A percentile compares a stretch with the other conserved stretches of the same genome.
phyloP scores from a whole-genome alignment of 2,113 vertebrate species.

The Malurus cyaneus region DNA sequence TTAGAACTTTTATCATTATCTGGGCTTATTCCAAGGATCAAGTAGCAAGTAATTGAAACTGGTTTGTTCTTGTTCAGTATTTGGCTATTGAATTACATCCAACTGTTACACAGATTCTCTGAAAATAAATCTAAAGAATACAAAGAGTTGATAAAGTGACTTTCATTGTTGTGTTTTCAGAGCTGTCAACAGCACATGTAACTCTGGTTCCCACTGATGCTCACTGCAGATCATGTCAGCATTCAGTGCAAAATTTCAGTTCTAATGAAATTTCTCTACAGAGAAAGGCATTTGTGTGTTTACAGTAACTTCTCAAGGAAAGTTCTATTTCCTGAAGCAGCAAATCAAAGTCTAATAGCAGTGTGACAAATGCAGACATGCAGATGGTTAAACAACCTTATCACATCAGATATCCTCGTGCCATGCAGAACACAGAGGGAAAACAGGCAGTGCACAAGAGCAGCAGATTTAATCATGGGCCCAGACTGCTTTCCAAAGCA shows the following conservation, averaged over 20 bases:
- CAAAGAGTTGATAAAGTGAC: background rate
- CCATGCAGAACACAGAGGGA: background rate
- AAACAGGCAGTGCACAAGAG: background rate
- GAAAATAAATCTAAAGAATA: conserved; percentile 4
- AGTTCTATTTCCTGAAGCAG: background rate
- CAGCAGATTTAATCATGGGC: background rate
- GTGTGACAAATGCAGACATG: background rate
- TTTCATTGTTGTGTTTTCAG: background rate
- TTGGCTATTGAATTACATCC: background rate
- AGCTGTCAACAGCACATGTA: conserved; percentile 9
- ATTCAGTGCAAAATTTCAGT: background rate
- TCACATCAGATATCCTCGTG: background rate
- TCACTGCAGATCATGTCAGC: background rate
- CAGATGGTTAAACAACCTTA: background rate
- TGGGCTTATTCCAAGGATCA: conserved; percentile 3
- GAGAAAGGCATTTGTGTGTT: background rate
- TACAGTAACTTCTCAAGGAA: background rate
- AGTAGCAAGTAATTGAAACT: conserved; percentile 5
- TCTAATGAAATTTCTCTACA: background rate
- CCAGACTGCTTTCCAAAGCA: background rate
- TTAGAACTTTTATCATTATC: background rate
- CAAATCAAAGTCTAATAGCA: background rate
- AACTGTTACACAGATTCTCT: background rate
- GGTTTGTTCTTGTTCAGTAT: background rate
- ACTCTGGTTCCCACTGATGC: background rate